Evolutionary conservation across 2,888 invertebrate genomes (phyloP).

Genomic region (Dryobotodes eremita): DNA sequence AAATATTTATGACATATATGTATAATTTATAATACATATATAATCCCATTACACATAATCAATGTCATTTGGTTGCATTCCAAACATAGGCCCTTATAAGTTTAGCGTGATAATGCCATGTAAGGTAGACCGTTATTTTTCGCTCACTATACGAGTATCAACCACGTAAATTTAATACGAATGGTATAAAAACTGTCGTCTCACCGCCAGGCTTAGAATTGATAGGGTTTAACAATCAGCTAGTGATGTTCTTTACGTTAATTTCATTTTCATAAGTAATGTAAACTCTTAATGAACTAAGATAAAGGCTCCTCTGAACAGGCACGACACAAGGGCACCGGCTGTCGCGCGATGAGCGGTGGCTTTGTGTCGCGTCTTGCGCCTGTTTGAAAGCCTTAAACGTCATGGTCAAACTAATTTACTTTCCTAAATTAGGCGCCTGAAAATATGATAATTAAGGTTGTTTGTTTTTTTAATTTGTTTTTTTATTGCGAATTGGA

Average conservation of each 20-base stretch:
- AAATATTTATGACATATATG: slow-evolving; percentile 40
- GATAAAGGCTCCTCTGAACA: neutral
- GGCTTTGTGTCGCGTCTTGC: too few species aligned
- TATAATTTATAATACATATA: slow-evolving; percentile 23
- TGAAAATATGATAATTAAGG: neutral
- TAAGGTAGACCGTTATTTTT: slow-evolving; percentile 36
- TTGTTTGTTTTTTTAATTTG: neutral
- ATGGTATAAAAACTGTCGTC: neutral
- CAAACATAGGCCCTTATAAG: slow-evolving; percentile 39
- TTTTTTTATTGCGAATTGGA: neutral
- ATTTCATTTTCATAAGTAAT: neutral
- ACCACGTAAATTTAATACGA: slow-evolving; percentile 48
- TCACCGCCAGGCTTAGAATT: neutral
- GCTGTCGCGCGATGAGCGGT: too few species aligned
- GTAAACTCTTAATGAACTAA: neutral
- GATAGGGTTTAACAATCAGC: neutral
- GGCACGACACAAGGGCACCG: too few species aligned
- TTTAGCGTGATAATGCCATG: slow-evolving; percentile 52
- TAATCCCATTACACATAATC: slow-evolving; percentile 48
- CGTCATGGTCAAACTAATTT: neutral
- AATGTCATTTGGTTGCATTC: slow-evolving; percentile 60
- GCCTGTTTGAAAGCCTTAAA: too few species aligned
- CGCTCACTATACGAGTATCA: slow-evolving; percentile 33
- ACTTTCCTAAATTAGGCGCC: neutral
- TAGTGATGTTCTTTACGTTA: neutral